Evolutionary conservation across 2,888 invertebrate species (phyloP).

Genomic region (Nemurella pictetii): DNA sequence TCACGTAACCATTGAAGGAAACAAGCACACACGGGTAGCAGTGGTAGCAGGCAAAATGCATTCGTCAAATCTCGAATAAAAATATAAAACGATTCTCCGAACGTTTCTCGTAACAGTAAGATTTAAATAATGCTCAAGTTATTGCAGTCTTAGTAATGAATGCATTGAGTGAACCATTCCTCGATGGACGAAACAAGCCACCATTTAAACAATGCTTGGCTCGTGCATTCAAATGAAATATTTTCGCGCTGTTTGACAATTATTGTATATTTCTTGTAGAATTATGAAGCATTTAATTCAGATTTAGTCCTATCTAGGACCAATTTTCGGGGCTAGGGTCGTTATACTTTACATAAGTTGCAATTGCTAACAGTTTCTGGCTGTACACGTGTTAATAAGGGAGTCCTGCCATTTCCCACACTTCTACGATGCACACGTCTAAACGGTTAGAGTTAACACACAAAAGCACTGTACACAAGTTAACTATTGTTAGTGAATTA

Average conservation of each 20-base stretch:
- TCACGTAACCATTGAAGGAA: neutral
- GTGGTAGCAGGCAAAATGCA: constrained; percentile 17
- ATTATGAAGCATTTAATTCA: neutral
- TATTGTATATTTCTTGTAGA: neutral
- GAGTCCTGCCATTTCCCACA: neutral
- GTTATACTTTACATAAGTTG: neutral
- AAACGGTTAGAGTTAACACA: constrained; percentile 17
- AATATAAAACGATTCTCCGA: neutral
- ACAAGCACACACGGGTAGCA: constrained; percentile 4
- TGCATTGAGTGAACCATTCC: constrained; percentile 1
- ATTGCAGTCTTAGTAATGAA: constrained; percentile 26
- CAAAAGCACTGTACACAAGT: constrained; percentile 25
- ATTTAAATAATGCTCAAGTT: constrained; percentile 8
- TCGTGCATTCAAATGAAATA: neutral
- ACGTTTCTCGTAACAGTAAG: neutral
- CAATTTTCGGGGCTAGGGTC: neutral
- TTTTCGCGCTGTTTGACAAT: neutral
- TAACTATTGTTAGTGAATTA: constrained; percentile 23
- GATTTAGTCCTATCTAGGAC: neutral
- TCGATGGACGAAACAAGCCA: neutral
- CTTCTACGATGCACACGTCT: neutral
- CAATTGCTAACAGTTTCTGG: constrained; percentile 1
- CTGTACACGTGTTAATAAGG: constrained; percentile 8
- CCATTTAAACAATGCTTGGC: neutral
- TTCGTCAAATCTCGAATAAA: neutral